These are phyloP conservation scores for Scaptomyza reducta DNA, from an alignment of 2,888 invertebrate genomes.

Conservation along the genomic window DNA sequence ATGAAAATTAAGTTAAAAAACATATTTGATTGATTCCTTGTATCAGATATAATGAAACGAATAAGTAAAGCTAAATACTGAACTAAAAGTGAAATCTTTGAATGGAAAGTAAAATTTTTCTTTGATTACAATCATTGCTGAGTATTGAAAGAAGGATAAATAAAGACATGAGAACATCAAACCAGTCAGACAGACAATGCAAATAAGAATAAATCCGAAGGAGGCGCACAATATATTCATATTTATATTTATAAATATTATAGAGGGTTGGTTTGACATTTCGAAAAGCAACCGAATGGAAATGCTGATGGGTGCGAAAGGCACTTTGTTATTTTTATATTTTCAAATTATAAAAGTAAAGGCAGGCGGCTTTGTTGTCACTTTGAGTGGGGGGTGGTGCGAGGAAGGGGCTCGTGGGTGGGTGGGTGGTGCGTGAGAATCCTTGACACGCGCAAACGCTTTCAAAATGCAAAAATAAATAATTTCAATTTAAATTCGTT, in stretches of 20 bases:
- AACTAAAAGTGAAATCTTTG: too few relatives aligned
- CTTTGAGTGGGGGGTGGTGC: conserved; percentile 3
- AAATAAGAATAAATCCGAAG: conserved; percentile 17
- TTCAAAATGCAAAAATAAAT: conserved; percentile 80
- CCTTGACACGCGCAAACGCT: conserved; percentile 78
- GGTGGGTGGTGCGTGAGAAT: conserved; percentile 77
- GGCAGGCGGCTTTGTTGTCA: conserved; percentile 63
- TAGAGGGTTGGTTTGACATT: conserved; percentile 64
- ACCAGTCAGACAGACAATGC: conserved; percentile 10
- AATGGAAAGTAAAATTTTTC: too few relatives aligned
- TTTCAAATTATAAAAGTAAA: conserved; percentile 79
- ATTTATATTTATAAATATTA: conserved; percentile 5
- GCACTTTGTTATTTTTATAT: conserved; percentile 78
- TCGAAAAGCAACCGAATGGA: conserved; percentile 46
- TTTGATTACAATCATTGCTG: too few relatives aligned
- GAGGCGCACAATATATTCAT: neutral
- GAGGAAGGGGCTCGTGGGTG: conserved; percentile 26
- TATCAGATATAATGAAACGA: too few relatives aligned
- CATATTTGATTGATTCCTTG: conserved; percentile 2
- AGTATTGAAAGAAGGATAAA: neutral
- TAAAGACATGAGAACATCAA: conserved; percentile 3
- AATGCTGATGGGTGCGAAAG: conserved; percentile 49
- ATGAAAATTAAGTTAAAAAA: neutral
- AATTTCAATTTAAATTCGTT: conserved; percentile 80
- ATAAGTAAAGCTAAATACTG: too few relatives aligned